phyloP scores from a whole-genome alignment of 1,140 invertebrate species.

The Tenebrio molitor region DNA sequence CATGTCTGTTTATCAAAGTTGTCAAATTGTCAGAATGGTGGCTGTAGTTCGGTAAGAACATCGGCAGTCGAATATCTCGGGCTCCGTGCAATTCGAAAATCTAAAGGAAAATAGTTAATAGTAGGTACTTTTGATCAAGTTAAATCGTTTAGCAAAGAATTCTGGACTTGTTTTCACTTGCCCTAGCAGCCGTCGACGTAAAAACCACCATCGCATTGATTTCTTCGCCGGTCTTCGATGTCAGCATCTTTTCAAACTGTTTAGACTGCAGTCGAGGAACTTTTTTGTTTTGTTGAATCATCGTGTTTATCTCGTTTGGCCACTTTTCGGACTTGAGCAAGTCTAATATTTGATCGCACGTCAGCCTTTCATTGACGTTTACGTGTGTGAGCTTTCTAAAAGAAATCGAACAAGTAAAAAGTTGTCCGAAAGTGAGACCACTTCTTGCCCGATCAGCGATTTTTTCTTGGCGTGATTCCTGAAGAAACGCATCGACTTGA shows the following conservation, averaged over 20 bases:
- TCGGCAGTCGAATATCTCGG: not conserved
- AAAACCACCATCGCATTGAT: not conserved
- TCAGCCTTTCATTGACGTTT: not conserved
- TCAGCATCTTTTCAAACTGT: not conserved
- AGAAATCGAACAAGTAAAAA: not conserved
- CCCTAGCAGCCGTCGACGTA: not conserved
- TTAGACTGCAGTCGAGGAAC: no score
- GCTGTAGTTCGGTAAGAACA: not conserved
- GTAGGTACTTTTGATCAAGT: no score
- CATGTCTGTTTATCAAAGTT: not conserved
- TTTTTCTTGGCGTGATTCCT: constrained; percentile 2
- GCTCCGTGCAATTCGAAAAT: not conserved
- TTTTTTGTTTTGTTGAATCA: no score
- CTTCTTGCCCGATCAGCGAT: no score
- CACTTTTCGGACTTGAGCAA: not conserved
- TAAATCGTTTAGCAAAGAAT: no score
- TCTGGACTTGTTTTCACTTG: no score
- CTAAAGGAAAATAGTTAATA: no score
- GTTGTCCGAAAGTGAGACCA: not conserved
- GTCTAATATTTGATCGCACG: not conserved
- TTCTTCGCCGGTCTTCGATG: not conserved
- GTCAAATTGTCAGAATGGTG: not conserved
- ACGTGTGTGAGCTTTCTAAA: not conserved
- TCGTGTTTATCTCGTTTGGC: not conserved
- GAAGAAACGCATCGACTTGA: no score